Conservation (phyloP, 35 echinoderm and acorn worm genomes). For the Strongylocentrotus purpuratus region DNA sequence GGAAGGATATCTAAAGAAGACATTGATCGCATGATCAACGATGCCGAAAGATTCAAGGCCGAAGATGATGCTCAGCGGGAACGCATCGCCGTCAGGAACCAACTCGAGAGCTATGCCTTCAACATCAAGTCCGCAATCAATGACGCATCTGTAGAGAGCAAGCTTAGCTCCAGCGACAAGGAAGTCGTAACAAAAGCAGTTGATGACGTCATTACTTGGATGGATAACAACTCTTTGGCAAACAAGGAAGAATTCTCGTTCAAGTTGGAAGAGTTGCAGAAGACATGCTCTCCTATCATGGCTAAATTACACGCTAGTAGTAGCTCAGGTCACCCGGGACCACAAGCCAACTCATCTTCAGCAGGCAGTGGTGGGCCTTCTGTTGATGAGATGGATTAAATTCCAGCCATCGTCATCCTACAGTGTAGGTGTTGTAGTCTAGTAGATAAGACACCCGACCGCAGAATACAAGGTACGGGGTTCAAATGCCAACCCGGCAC, state of each 20-base stretch:
- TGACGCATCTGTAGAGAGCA: conserved; percentile 65
- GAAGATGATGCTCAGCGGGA: conserved; percentile 87
- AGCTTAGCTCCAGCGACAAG: conserved; percentile 35
- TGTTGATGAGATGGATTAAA: neutral
- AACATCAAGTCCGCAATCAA: conserved; percentile 73
- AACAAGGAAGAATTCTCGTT: conserved; percentile 57
- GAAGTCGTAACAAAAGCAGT: neutral
- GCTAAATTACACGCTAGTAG: conserved; percentile 33
- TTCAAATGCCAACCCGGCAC: too few relatives aligned
- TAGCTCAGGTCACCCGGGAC: conserved; percentile 40
- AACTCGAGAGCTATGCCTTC: conserved; percentile 85
- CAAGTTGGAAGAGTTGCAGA: conserved; percentile 64
- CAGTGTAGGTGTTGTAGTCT: too few relatives aligned
- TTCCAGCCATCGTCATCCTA: neutral
- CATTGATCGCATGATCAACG: conserved; percentile 79
- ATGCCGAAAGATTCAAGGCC: conserved; percentile 81
- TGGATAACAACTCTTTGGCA: conserved; percentile 54
- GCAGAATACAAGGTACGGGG: too few relatives aligned
- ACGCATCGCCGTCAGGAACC: conserved; percentile 70
- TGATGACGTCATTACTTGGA: conserved; percentile 29
- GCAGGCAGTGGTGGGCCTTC: conserved; percentile 13
- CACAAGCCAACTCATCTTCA: conserved; percentile 51
- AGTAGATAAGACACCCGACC: too few relatives aligned
- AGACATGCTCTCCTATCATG: conserved; percentile 53
- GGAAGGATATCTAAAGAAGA: conserved; percentile 54